Conservation (phyloP, 1,140 invertebrate species). For the Atta cephalotes region DNA sequence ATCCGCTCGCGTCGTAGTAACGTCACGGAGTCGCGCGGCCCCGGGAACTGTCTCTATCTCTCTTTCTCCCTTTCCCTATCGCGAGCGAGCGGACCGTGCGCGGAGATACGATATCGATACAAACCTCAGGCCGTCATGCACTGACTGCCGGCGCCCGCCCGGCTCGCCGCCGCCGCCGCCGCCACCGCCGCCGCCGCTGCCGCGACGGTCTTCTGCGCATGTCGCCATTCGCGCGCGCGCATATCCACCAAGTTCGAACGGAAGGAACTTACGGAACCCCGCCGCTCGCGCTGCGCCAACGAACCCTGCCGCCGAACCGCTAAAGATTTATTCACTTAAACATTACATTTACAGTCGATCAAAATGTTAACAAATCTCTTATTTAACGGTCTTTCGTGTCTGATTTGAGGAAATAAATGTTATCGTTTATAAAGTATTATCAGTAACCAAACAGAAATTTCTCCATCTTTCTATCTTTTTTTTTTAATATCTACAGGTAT, state of each 20-base stretch:
- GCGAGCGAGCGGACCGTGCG: conserved; percentile 35
- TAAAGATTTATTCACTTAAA: background rate
- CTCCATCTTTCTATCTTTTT: too few species aligned
- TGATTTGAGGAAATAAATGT: background rate
- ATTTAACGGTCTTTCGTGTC: background rate
- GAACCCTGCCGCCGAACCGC: background rate
- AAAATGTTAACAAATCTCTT: background rate
- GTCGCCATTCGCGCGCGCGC: conserved; percentile 56
- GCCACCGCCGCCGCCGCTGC: background rate
- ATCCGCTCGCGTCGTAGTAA: conserved; percentile 43
- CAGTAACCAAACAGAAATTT: too few species aligned
- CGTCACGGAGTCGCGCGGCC: conserved; percentile 23
- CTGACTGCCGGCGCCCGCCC: conserved; percentile 72
- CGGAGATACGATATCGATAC: conserved; percentile 71
- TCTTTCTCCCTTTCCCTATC: conserved; percentile 46
- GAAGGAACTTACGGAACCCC: conserved; percentile 17
- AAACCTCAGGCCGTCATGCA: conserved; percentile 80
- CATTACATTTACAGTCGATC: background rate
- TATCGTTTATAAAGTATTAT: background rate
- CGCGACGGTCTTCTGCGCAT: conserved; percentile 65
- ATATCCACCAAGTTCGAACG: conserved; percentile 59
- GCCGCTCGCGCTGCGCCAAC: background rate
- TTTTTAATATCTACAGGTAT: too few species aligned
- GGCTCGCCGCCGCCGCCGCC: conserved; percentile 44
- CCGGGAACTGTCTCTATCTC: conserved; percentile 15